Conservation (phyloP, 1,140 invertebrate species). For the Spodoptera litura region DNA sequence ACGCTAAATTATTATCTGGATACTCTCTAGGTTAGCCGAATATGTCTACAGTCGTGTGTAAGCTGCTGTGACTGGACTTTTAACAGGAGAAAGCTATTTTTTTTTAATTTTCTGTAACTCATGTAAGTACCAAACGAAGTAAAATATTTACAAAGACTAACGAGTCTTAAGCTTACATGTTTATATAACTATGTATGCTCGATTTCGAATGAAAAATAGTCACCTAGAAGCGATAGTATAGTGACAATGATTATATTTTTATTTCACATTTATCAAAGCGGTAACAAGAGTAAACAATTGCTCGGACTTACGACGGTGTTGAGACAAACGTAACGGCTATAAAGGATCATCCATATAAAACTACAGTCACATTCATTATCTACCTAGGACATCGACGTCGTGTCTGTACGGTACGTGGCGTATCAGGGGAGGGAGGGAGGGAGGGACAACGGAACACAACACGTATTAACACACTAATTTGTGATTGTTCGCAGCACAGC, state of each 20-base stretch:
- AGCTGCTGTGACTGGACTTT: slow-evolving; percentile 70
- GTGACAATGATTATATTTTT: slow-evolving; percentile 71
- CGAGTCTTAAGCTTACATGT: slow-evolving; percentile 76
- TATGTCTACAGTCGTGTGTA: slow-evolving; percentile 72
- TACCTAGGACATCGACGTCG: slow-evolving; percentile 71
- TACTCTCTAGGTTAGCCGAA: slow-evolving; percentile 77
- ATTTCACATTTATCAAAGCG: slow-evolving; percentile 78
- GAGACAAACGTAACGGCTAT: slow-evolving; percentile 55
- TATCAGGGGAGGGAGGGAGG: slow-evolving; percentile 22
- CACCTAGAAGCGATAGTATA: slow-evolving; percentile 79
- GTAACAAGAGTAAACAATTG: slow-evolving; percentile 73
- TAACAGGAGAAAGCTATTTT: slow-evolving; percentile 67
- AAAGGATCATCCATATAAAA: slow-evolving; percentile 67
- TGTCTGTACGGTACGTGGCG: slow-evolving; percentile 57
- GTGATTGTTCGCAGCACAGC: slow-evolving; percentile 72
- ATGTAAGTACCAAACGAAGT: slow-evolving; percentile 68
- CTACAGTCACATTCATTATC: slow-evolving; percentile 79
- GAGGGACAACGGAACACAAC: slow-evolving; percentile 62
- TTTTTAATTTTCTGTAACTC: slow-evolving; percentile 67
- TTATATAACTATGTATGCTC: slow-evolving; percentile 67
- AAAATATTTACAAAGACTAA: slow-evolving; percentile 81
- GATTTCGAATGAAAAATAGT: slow-evolving; percentile 70
- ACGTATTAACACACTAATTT: slow-evolving; percentile 67
- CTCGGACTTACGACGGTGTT: slow-evolving; percentile 65
- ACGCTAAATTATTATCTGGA: slow-evolving; percentile 81